A percentile compares a stretch with the other conserved stretches of the same genome.
phyloP scores from a whole-genome alignment of 2,797 vertebrate species.

The Notoglanidium macrostoma region DNA sequence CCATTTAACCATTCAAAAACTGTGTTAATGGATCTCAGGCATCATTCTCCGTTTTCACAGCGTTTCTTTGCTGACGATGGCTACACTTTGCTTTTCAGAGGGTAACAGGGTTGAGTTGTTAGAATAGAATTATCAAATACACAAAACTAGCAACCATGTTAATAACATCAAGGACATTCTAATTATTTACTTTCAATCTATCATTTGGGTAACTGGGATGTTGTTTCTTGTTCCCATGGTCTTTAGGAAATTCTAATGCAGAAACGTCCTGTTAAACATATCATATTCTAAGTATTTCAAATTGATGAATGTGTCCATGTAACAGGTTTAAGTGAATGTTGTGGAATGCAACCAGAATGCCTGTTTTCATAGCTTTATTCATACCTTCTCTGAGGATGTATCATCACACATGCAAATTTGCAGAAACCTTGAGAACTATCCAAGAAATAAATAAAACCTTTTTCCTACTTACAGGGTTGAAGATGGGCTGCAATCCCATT shows the following conservation, averaged over 20 bases:
- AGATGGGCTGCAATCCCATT: constrained; percentile 71
- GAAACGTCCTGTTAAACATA: too few relatives aligned
- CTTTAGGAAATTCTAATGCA: too few relatives aligned
- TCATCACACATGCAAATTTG: neutral
- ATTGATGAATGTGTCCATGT: too few relatives aligned
- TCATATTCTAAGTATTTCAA: neutral
- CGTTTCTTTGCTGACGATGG: too few relatives aligned
- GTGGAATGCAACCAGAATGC: neutral
- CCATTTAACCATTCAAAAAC: neutral
- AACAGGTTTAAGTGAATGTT: neutral
- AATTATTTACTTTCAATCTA: neutral
- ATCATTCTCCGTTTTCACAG: neutral
- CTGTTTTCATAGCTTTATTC: neutral
- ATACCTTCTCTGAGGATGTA: neutral
- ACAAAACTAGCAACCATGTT: neutral
- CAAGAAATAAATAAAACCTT: neutral
- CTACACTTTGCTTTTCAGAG: neutral
- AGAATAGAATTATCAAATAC: neutral
- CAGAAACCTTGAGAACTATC: neutral
- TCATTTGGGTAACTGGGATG: neutral
- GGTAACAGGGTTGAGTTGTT: neutral
- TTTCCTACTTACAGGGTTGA: constrained; percentile 76
- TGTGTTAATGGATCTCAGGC: neutral
- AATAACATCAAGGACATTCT: neutral
- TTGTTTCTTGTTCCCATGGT: too few relatives aligned